A percentile compares a stretch with the other conserved stretches of the same genome.
phyloP scores from a whole-genome alignment of 2,797 vertebrate species.

The Percopsis omiscomaycus region DNA sequence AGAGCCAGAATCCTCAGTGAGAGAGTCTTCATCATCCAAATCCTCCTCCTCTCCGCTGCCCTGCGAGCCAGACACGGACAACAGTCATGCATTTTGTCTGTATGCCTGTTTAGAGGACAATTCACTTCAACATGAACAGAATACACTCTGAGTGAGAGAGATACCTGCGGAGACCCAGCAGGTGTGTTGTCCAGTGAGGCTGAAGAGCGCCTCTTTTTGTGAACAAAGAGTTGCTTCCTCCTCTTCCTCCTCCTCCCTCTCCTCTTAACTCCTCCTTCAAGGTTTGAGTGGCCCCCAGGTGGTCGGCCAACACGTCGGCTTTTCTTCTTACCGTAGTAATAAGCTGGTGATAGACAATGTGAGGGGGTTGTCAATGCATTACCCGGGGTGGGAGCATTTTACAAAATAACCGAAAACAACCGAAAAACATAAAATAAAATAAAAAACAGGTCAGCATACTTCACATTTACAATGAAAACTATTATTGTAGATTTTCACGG shows the following conservation, averaged over 20 bases:
- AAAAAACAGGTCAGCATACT: too few species aligned
- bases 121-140: too few species aligned
- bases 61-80: conserved; percentile 63
- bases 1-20: conserved; percentile 91
- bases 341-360: conserved; percentile 75
- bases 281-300: conserved; percentile 90
- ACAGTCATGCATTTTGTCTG: background rate
- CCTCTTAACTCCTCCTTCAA: conserved; percentile 91
- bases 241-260: conserved; percentile 91
- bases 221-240: conserved; percentile 95
- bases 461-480: too few species aligned
- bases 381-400: too few species aligned
- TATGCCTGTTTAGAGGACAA: too few species aligned
- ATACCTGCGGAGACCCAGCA: conserved; percentile 95
- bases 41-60: conserved; percentile 94
- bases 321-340: conserved; percentile 96
- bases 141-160: background rate
- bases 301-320: conserved; percentile 91
- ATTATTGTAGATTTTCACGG: too few species aligned
- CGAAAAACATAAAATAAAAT: too few species aligned
- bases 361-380: too few species aligned
- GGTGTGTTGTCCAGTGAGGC: conserved; percentile 94
- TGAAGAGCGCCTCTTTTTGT: conserved; percentile 95
- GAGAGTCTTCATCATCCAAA: conserved; percentile 92
- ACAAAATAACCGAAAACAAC: too few species aligned